Percentiles rank a stretch among this genome's conserved stretches.
phyloP scores from a whole-genome alignment of 1,140 invertebrate genomes.

The Meloidogyne chitwoodi region DNA sequence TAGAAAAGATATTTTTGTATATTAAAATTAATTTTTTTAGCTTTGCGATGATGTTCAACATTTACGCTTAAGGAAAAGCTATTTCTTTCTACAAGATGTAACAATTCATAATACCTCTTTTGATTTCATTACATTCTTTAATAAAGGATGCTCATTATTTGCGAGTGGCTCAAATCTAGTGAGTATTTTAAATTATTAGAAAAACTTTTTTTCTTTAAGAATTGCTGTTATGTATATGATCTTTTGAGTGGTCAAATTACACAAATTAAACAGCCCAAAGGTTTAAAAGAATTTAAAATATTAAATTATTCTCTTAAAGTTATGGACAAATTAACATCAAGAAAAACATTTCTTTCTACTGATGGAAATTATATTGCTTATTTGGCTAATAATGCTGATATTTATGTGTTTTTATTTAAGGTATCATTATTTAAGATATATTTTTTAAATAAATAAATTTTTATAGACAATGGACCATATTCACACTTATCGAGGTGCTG shows the following conservation, averaged over 20 bases:
- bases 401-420: conserved; percentile 38
- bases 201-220: conserved; percentile 33
- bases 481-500: conserved; percentile 37
- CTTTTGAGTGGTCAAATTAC: conserved; percentile 31
- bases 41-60: conserved; percentile 10
- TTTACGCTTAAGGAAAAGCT: conserved; percentile 19
- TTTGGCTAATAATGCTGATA: conserved; percentile 21
- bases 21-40: conserved; percentile 13
- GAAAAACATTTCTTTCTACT: conserved; percentile 13
- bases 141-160: conserved; percentile 31
- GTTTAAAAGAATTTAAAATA: conserved; percentile 4
- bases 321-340: background rate
- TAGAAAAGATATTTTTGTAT: background rate
- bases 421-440: conserved; percentile 7
- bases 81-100: conserved; percentile 40
- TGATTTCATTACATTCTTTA: conserved; percentile 29
- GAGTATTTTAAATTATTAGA: background rate
- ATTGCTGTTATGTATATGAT: conserved; percentile 33
- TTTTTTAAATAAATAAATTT: background rate
- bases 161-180: conserved; percentile 27
- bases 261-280: conserved; percentile 13
- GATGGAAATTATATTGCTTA: conserved; percentile 39
- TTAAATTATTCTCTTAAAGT: conserved; percentile 9
- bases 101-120: conserved; percentile 23
- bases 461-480: conserved; percentile 49